Conservation (phyloP, 2,888 invertebrate genomes). For the Carterocephalus palaemon region DNA sequence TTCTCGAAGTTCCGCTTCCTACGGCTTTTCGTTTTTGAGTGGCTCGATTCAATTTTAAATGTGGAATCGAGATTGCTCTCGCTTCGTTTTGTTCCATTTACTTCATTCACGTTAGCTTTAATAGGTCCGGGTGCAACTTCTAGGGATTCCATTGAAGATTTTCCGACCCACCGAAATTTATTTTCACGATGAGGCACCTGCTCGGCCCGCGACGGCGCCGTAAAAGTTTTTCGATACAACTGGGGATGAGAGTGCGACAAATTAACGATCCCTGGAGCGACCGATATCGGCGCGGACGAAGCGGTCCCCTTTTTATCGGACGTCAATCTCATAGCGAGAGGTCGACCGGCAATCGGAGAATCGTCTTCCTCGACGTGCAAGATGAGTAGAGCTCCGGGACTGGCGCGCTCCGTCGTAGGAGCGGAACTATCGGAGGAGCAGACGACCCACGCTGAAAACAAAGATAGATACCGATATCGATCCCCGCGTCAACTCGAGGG, state of each 20-base stretch:
- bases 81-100: slow-evolving; percentile 7
- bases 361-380: slow-evolving; percentile 10
- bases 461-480: neutral
- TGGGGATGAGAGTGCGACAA: slow-evolving; percentile 33
- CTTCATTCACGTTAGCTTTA: no score
- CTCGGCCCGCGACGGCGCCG: slow-evolving; percentile 28
- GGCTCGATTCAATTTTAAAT: neutral
- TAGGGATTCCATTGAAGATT: slow-evolving; percentile 17
- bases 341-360: neutral
- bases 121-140: slow-evolving; percentile 22
- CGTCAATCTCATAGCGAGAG: neutral
- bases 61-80: no score
- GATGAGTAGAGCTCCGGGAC: slow-evolving; percentile 8
- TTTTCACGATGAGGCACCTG: neutral
- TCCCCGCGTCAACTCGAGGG: neutral
- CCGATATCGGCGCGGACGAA: neutral
- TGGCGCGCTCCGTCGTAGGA: neutral
- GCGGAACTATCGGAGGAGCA: slow-evolving; percentile 4
- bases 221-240: slow-evolving; percentile 35
- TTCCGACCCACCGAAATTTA: neutral
- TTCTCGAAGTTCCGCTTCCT: slow-evolving; percentile 24
- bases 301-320: neutral
- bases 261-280: slow-evolving; percentile 26
- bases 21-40: slow-evolving; percentile 1
- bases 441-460: slow-evolving; percentile 15